Evolutionary conservation across 2,888 invertebrate species (phyloP).

Genomic region (Erebia palarica): DNA sequence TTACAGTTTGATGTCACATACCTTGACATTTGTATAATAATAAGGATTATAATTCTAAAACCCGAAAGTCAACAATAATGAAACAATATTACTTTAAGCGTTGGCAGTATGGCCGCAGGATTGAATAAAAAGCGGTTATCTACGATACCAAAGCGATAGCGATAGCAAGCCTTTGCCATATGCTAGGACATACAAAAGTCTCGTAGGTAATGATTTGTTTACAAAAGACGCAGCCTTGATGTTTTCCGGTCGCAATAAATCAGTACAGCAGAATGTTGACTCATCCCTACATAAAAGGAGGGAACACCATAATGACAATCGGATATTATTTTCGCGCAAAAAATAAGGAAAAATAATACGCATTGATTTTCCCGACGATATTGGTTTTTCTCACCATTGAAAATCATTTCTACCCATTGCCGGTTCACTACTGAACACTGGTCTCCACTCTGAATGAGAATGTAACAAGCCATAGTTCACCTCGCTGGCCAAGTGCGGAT

Average conservation of each 20-base stretch:
- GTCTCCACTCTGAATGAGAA: too few species aligned
- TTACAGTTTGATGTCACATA: too few species aligned
- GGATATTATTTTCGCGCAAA: slow-evolving; percentile 31
- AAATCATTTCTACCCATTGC: background rate
- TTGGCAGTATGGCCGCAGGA: too few species aligned
- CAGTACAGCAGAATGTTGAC: slow-evolving; percentile 17
- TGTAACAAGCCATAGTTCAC: too few species aligned
- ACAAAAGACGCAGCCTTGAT: slow-evolving; percentile 10
- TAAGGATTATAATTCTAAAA: too few species aligned
- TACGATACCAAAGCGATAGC: too few species aligned
- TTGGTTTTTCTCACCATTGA: slow-evolving; percentile 17
- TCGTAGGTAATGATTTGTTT: slow-evolving; percentile 4
- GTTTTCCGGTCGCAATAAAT: slow-evolving; percentile 24
- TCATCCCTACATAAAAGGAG: slow-evolving; percentile 14
- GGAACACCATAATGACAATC: slow-evolving; percentile 26
- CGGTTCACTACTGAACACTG: too few species aligned
- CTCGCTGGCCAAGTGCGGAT: too few species aligned
- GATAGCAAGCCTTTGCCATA: background rate
- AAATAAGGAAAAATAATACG: slow-evolving; percentile 28
- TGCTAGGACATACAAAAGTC: background rate
- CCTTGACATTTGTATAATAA: too few species aligned
- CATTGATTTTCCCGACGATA: slow-evolving; percentile 17
- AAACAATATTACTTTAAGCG: too few species aligned
- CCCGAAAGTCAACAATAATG: too few species aligned
- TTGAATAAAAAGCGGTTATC: too few species aligned